Percentiles rank a stretch among this genome's conserved stretches.
phyloP scores from a whole-genome alignment of 1,140 invertebrate genomes.

The Drosophila lini region DNA sequence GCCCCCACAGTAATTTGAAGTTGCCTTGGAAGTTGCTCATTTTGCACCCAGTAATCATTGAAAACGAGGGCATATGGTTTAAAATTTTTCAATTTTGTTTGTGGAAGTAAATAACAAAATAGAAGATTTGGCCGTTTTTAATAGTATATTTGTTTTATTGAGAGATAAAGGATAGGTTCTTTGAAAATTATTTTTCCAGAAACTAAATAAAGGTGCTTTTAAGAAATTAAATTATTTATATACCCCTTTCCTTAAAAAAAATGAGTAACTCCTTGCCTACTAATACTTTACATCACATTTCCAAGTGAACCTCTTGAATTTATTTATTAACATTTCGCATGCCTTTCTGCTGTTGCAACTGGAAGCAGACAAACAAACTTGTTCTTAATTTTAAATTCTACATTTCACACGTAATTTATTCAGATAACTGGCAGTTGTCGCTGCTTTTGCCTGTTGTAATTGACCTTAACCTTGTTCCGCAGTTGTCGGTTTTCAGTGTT shows the following conservation, averaged over 20 bases:
- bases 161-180: too few species aligned
- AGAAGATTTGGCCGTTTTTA: background rate
- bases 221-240: too few species aligned
- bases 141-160: too few species aligned
- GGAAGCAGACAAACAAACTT: conserved; percentile 50
- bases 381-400: conserved; percentile 73
- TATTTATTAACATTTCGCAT: conserved; percentile 36
- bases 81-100: background rate
- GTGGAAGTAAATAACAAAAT: background rate
- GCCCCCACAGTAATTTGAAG: conserved; percentile 23
- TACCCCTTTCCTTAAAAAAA: background rate
- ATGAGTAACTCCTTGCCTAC: background rate
- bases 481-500: conserved; percentile 29
- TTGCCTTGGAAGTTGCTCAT: conserved; percentile 27
- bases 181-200: too few species aligned
- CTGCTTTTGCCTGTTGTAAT: conserved; percentile 49
- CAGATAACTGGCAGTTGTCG: conserved; percentile 48
- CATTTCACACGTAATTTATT: conserved; percentile 69
- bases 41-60: background rate
- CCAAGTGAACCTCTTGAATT: conserved; percentile 20
- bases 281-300: background rate
- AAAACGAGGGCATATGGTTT: conserved; percentile 4
- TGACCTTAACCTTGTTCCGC: conserved; percentile 80
- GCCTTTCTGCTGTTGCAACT: conserved; percentile 14
- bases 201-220: too few species aligned